Evolutionary conservation across 2,888 invertebrate species (phyloP).

Genomic region (Ichneumon xanthorius): DNA sequence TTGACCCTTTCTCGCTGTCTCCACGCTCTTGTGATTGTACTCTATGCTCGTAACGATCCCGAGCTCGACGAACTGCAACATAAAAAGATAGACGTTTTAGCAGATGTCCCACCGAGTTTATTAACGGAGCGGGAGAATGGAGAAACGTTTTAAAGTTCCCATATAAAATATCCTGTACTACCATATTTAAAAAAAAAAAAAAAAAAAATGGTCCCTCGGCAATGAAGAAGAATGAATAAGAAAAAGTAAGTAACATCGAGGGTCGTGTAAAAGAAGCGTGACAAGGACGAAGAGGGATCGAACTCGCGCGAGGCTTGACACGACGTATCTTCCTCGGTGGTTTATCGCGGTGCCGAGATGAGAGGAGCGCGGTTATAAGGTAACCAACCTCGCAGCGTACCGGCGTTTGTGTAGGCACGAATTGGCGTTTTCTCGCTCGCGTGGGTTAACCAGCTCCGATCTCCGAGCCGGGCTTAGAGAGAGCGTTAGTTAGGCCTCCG

Average conservation of each 20-base stretch:
- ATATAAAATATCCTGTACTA: background rate
- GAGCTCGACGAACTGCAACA: constrained; percentile 94
- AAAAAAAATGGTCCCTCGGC: constrained; percentile 2
- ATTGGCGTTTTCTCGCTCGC: constrained; percentile 45
- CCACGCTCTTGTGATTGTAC: constrained; percentile 97
- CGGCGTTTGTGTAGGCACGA: constrained; percentile 43
- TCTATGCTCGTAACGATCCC: constrained; percentile 98
- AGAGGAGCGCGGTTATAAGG: constrained; percentile 20
- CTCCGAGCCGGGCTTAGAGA: background rate
- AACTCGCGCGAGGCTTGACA: constrained; percentile 28
- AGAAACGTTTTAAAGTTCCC: background rate
- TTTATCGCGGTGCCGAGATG: constrained; percentile 30
- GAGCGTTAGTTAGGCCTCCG: background rate
- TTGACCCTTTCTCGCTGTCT: constrained; percentile 97
- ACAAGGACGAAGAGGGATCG: constrained; percentile 50
- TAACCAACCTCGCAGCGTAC: constrained; percentile 30
- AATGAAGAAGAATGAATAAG: constrained; percentile 10
- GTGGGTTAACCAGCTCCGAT: constrained; percentile 59
- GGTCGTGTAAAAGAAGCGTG: constrained; percentile 18
- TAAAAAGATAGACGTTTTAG: constrained; percentile 2
- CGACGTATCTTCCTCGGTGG: constrained; percentile 34
- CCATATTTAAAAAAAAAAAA: background rate
- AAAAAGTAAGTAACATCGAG: constrained; percentile 6
- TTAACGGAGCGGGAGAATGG: background rate
- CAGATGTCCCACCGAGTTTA: constrained; percentile 8